Conservation (phyloP, 2,888 invertebrate species). For the Electrophaes corylata region DNA sequence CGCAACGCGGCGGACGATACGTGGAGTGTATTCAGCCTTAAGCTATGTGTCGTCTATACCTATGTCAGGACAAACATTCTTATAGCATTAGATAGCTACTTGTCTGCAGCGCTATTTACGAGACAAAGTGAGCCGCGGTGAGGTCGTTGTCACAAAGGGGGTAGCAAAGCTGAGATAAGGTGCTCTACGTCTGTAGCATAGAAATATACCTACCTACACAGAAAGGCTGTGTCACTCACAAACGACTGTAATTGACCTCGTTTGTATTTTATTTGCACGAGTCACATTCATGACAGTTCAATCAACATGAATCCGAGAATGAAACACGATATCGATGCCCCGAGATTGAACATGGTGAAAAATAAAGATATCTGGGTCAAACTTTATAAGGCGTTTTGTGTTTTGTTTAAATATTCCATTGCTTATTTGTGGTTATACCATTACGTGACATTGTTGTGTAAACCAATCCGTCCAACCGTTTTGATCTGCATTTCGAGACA, state of each 20-base stretch:
- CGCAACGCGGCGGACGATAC: too few species aligned
- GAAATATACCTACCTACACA: too few species aligned
- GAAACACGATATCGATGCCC: constrained; percentile 4
- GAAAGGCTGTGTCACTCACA: constrained; percentile 7
- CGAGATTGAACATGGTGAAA: neutral
- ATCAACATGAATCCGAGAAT: constrained; percentile 1
- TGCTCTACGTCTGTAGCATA: constrained; percentile 8
- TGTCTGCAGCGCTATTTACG: constrained; percentile 43
- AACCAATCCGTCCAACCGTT: neutral
- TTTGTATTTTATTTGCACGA: constrained; percentile 1
- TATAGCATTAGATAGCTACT: constrained; percentile 19
- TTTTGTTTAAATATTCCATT: neutral
- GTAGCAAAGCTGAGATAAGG: constrained; percentile 42
- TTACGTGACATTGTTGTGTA: neutral
- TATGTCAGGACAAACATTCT: too few species aligned
- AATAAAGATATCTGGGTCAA: neutral
- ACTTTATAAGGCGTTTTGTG: neutral
- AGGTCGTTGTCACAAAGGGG: constrained; percentile 41
- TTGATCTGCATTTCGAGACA: constrained; percentile 3
- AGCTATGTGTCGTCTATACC: too few species aligned
- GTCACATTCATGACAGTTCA: constrained; percentile 6
- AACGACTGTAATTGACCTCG: constrained; percentile 4
- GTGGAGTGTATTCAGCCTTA: too few species aligned
- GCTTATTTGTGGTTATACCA: too few species aligned
- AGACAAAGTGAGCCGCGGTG: constrained; percentile 31